A percentile compares a stretch with the other conserved stretches of the same genome.
These are phyloP conservation scores for Drosophila cardini DNA, from an alignment of 1,140 invertebrate genomes.

Conservation along the genomic window DNA sequence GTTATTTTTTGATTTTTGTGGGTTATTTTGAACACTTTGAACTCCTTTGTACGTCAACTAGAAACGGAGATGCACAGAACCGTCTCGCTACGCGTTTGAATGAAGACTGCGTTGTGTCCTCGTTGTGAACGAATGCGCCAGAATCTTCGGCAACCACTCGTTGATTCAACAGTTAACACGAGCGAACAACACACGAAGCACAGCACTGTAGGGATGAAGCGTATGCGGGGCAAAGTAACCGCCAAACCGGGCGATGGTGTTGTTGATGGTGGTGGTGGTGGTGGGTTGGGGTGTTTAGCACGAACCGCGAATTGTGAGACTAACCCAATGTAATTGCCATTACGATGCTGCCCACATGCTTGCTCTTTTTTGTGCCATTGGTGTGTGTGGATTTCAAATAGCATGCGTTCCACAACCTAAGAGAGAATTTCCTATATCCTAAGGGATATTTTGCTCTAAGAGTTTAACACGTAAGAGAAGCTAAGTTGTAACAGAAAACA, in stretches of 20 bases:
- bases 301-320: slow-evolving; percentile 58
- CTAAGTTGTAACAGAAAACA: background rate
- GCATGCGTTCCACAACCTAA: slow-evolving; percentile 55
- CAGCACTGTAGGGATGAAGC: slow-evolving; percentile 4
- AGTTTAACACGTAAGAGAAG: slow-evolving; percentile 11
- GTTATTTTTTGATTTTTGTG: background rate
- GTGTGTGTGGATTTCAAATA: slow-evolving; percentile 14
- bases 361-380: slow-evolving; percentile 61
- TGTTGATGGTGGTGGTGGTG: too few species aligned
- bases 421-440: slow-evolving; percentile 55
- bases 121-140: slow-evolving; percentile 42
- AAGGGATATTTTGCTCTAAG: slow-evolving; percentile 30
- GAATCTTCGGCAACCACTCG: slow-evolving; percentile 78
- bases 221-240: background rate
- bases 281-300: slow-evolving; percentile 35
- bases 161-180: slow-evolving; percentile 81
- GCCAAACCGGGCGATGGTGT: background rate
- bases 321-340: slow-evolving; percentile 77
- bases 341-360: slow-evolving; percentile 62
- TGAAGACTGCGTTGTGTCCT: slow-evolving; percentile 56
- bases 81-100: slow-evolving; percentile 66
- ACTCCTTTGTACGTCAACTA: slow-evolving; percentile 26
- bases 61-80: slow-evolving; percentile 58
- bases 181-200: slow-evolving; percentile 44
- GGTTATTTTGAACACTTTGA: slow-evolving; percentile 6